Evolutionary conservation across 2,888 invertebrate species (phyloP).

Genomic region (Synergus itoensis): DNA sequence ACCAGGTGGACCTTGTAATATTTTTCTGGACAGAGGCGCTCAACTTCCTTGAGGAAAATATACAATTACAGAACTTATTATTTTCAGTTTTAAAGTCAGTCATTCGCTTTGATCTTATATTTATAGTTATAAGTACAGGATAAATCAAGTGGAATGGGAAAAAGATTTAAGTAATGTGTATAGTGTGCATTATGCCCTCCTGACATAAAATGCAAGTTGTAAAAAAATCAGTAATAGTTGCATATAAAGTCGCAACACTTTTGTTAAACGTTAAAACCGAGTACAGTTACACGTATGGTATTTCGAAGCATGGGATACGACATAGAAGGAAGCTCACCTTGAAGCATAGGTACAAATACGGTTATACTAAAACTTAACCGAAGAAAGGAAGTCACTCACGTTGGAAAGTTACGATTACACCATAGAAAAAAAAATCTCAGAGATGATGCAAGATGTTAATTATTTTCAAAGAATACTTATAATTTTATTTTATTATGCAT

Average conservation of each 20-base stretch:
- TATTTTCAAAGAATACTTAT: not conserved
- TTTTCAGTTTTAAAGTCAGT: not conserved
- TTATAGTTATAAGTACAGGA: not conserved
- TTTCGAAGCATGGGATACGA: not conserved
- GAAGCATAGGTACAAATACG: slow-evolving; percentile 27
- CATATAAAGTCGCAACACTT: slow-evolving; percentile 23
- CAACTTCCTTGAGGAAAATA: slow-evolving; percentile 18
- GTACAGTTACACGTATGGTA: slow-evolving; percentile 26
- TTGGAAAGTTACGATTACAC: slow-evolving; percentile 34
- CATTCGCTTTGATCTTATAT: not conserved
- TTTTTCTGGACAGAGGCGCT: slow-evolving; percentile 14
- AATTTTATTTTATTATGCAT: not conserved
- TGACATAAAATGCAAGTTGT: not conserved
- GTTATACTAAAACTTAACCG: slow-evolving; percentile 24
- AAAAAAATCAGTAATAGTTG: not conserved
- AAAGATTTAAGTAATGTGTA: not conserved
- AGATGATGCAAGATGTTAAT: slow-evolving; percentile 13
- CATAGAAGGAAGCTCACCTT: slow-evolving; percentile 40
- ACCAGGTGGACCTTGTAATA: slow-evolving; percentile 32
- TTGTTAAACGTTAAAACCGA: slow-evolving; percentile 13
- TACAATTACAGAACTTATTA: slow-evolving; percentile 13
- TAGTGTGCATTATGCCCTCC: not conserved
- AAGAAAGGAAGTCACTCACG: slow-evolving; percentile 10
- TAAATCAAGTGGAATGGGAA: not conserved
- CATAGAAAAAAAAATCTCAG: not conserved